These are phyloP conservation scores for Picathartes gymnocephalus DNA, from an alignment of 2,113 vertebrate species.

Conservation along the genomic window DNA sequence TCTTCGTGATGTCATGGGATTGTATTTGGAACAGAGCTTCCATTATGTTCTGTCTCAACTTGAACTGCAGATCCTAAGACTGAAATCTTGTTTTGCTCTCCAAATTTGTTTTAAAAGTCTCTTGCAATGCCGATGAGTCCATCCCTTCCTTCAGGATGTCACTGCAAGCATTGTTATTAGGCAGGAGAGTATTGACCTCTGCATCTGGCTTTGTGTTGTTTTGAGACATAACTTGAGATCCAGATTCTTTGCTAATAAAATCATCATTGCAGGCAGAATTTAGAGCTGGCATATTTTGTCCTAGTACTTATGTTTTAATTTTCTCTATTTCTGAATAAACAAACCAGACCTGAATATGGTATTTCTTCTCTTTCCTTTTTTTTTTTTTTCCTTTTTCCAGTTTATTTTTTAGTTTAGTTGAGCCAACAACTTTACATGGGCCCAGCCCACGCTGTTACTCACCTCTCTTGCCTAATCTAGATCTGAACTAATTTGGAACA, in stretches of 20 bases:
- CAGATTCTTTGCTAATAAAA: constrained; percentile 66
- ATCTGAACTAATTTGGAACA: constrained; percentile 34
- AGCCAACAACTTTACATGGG: constrained; percentile 17
- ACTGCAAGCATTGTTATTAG: constrained; percentile 51
- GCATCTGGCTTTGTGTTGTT: constrained; percentile 67
- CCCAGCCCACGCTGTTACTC: constrained; percentile 30
- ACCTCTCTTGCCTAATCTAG: constrained; percentile 56
- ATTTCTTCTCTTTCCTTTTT: neutral
- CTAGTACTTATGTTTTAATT: constrained; percentile 57
- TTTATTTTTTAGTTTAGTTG: neutral
- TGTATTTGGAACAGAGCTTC: constrained; percentile 26
- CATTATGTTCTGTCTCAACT: constrained; percentile 31
- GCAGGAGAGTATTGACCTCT: constrained; percentile 50
- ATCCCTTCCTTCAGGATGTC: constrained; percentile 50
- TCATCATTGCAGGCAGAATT: constrained; percentile 62
- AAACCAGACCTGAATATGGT: constrained; percentile 34
- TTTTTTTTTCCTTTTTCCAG: neutral
- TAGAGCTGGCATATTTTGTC: constrained; percentile 49
- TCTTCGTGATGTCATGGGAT: constrained; percentile 41
- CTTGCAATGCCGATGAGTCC: neutral
- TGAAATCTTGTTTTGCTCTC: neutral
- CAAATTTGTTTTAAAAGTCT: constrained; percentile 8
- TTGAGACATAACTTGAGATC: constrained; percentile 48
- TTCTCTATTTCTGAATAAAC: constrained; percentile 60
- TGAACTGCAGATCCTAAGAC: neutral